These are phyloP conservation scores for Actinia tenebrosa DNA, from an alignment of 64 coral and sea anemone species.

Conservation along the genomic window DNA sequence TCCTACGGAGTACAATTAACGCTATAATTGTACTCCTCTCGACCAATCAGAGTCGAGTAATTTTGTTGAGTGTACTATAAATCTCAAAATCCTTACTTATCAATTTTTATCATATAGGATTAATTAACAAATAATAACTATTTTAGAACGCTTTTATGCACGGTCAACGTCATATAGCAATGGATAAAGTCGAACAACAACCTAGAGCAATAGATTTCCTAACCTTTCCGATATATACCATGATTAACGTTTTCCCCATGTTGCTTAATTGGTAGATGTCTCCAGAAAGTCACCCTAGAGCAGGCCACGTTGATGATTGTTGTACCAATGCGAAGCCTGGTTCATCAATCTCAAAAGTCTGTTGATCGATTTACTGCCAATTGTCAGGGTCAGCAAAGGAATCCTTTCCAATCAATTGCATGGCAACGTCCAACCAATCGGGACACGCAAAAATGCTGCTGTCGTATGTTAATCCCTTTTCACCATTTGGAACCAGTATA, in stretches of 20 bases:
- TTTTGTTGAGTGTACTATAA: too few relatives aligned
- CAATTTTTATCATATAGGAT: too few relatives aligned
- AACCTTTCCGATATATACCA: too few relatives aligned
- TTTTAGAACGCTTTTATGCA: not conserved
- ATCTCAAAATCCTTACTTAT: too few relatives aligned
- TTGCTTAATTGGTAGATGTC: conserved; percentile 21
- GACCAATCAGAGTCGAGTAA: too few relatives aligned
- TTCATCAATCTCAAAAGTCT: conserved; percentile 21
- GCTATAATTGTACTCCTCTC: too few relatives aligned
- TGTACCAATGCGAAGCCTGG: conserved; percentile 36
- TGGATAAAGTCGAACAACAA: too few relatives aligned
- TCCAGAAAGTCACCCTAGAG: conserved; percentile 22
- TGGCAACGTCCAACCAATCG: not conserved
- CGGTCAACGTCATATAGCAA: not conserved
- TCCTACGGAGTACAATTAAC: too few relatives aligned
- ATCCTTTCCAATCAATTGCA: not conserved
- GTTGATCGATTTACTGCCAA: conserved; percentile 2
- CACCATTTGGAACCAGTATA: not conserved
- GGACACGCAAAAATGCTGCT: not conserved
- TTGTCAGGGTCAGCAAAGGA: conserved; percentile 14
- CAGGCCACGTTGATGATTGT: conserved; percentile 11
- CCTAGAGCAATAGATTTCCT: too few relatives aligned
- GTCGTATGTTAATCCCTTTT: conserved; percentile 6
- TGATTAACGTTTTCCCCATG: conserved; percentile 20
- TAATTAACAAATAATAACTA: too few relatives aligned